Evolutionary conservation across 1,140 invertebrate species (phyloP).

Genomic region (Gerris buenoi): DNA sequence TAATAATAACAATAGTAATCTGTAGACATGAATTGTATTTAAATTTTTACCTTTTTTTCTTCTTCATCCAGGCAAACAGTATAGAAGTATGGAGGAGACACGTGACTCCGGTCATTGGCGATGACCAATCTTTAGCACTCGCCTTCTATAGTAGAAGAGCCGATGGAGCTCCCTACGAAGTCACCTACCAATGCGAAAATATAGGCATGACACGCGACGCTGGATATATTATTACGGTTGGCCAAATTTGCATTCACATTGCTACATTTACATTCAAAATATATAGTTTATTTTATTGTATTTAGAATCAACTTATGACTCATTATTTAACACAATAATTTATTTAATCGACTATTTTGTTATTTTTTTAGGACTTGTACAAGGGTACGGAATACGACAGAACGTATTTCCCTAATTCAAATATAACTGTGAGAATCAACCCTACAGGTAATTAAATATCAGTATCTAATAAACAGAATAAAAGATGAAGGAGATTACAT

Average conservation of each 20-base stretch:
- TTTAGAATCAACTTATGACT: too few relatives aligned
- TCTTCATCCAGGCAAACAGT: slow-evolving; percentile 28
- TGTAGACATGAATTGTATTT: too few relatives aligned
- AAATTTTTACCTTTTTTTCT: too few relatives aligned
- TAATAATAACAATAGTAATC: not conserved
- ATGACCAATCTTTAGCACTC: slow-evolving; percentile 35
- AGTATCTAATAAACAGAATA: not conserved
- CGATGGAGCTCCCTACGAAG: slow-evolving; percentile 41
- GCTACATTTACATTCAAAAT: not conserved
- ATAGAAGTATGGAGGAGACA: slow-evolving; percentile 36
- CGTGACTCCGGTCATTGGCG: slow-evolving; percentile 28
- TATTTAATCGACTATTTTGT: slow-evolving; percentile 5
- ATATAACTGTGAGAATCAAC: slow-evolving; percentile 21
- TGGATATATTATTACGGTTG: slow-evolving; percentile 70
- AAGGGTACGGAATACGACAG: slow-evolving; percentile 11
- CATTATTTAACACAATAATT: not conserved
- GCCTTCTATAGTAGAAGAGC: slow-evolving; percentile 39
- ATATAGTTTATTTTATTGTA: not conserved
- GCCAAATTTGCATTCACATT: slow-evolving; percentile 29
- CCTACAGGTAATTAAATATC: slow-evolving; percentile 21
- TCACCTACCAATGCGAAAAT: slow-evolving; percentile 41
- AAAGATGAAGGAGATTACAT: not conserved
- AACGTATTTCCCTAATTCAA: slow-evolving; percentile 12
- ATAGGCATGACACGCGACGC: slow-evolving; percentile 55
- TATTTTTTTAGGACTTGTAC: slow-evolving; percentile 27